Evolutionary conservation across 92 coral and sea anemone genomes (phyloP).

Genomic region (Ricordea florida): DNA sequence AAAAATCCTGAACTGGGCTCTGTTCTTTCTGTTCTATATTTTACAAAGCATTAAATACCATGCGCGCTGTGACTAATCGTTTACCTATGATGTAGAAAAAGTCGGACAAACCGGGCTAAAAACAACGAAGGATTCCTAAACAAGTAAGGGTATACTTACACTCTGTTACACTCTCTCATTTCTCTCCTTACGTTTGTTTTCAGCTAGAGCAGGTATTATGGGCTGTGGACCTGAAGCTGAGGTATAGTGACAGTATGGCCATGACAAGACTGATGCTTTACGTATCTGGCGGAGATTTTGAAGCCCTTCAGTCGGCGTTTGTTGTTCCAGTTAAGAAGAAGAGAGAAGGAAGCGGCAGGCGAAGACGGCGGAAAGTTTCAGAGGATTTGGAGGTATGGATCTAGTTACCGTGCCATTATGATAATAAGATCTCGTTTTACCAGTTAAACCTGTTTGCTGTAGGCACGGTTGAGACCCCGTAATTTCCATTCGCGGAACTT

Average conservation of each 20-base stretch:
- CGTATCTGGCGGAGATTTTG: constrained; percentile 86
- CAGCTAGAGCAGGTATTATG: constrained; percentile 82
- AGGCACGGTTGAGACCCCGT: too few species aligned
- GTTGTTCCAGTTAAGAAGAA: constrained; percentile 84
- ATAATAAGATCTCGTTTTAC: too few species aligned
- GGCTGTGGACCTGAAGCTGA: constrained; percentile 94
- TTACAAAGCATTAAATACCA: neutral
- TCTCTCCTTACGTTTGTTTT: neutral
- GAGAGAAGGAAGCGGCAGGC: constrained; percentile 71
- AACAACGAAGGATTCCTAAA: too few species aligned
- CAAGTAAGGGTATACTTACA: neutral
- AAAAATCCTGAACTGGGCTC: too few species aligned
- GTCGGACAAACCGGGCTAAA: too few species aligned
- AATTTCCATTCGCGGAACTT: too few species aligned
- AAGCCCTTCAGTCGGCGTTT: constrained; percentile 67
- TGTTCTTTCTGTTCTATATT: neutral
- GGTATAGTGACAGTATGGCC: constrained; percentile 95
- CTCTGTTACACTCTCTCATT: neutral
- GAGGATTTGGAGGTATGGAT: constrained; percentile 78
- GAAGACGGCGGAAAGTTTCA: constrained; percentile 73
- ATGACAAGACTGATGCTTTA: constrained; percentile 88
- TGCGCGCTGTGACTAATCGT: too few species aligned
- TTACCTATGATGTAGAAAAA: too few species aligned
- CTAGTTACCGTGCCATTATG: too few species aligned
- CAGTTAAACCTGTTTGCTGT: too few species aligned